Evolutionary conservation across 2,888 invertebrate species (phyloP), one percentile per base, ranked within the genome.

Genomic region (Synergus gifuensis): DNA sequence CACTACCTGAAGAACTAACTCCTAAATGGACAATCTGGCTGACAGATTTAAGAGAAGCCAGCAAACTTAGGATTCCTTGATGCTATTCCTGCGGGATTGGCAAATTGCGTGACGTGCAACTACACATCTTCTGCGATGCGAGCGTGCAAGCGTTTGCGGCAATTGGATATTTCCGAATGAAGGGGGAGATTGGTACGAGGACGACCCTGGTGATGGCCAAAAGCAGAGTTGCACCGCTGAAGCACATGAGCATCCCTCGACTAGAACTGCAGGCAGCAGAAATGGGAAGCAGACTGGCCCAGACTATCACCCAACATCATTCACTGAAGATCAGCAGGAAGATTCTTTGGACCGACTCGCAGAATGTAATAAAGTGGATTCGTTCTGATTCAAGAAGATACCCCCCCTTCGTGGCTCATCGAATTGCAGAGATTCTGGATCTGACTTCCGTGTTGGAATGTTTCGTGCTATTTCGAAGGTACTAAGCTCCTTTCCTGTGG

Each of bases 371-470:
- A 16, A 36, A 60, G 14, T 83, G 83, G 84, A 78, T 84, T 4
- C 60, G 60, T 28, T 78, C 81, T 12, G 83, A 81, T 18, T 78
- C 84, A 4, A 64, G 81, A n/a, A 36, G 49, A 11, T 80, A 80
- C 40, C 60, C 79, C 42, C 46, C 79, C 0, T 85, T 82, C 76
- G 83, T 83, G 12, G 78, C 81, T 4, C 84, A 87, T 76, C 77
- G 85, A 12, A 64, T 86, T 7, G 83, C 83, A 4, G 85, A 85
- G 73, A 85, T 86, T 18, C 69, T 78, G 49, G 84, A 85, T 14
- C 69, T 78, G 0, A 85, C 85, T 0, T 58, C 77, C 16, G 12
- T 40, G 4, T 22, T 28, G 8, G 80, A 84, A 12, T 84, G 84
- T n/a, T n/a, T n/a, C n/a, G n/a, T n/a, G n/a, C n/a, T n/a, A n/a